These are phyloP conservation scores for Urocyon cinereoargenteus DNA, from an alignment of 2,797 vertebrate species.

Conservation along the genomic window DNA sequence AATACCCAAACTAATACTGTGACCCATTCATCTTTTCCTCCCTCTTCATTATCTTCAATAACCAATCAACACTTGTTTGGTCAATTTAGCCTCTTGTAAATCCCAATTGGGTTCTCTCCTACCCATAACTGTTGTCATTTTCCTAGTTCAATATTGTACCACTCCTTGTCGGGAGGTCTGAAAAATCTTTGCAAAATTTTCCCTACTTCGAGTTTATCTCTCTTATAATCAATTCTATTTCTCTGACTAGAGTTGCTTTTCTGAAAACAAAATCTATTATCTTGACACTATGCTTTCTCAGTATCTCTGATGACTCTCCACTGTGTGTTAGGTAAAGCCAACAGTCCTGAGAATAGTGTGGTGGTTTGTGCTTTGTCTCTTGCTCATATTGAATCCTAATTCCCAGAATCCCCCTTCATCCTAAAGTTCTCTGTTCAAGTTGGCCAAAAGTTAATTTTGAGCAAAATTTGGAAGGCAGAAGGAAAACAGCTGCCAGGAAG, in stretches of 20 bases:
- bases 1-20: neutral
- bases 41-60: neutral
- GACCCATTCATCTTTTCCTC: neutral
- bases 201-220: neutral
- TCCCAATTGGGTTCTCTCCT: neutral
- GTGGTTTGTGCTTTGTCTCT: neutral
- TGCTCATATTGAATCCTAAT: neutral
- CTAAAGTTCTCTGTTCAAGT: neutral
- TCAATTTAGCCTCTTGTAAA: neutral
- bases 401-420: neutral
- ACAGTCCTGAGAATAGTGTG: neutral
- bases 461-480: neutral
- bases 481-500: neutral
- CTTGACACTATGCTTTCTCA: neutral
- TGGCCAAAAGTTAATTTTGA: neutral
- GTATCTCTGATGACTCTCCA: neutral
- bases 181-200: neutral
- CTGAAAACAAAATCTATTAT: neutral
- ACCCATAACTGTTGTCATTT: neutral
- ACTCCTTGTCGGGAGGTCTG: neutral
- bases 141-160: neutral
- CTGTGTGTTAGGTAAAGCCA: neutral
- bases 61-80: neutral
- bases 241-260: neutral
- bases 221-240: neutral